phyloP scores from a whole-genome alignment of 1,140 invertebrate species.

The Penaeus vannamei region DNA sequence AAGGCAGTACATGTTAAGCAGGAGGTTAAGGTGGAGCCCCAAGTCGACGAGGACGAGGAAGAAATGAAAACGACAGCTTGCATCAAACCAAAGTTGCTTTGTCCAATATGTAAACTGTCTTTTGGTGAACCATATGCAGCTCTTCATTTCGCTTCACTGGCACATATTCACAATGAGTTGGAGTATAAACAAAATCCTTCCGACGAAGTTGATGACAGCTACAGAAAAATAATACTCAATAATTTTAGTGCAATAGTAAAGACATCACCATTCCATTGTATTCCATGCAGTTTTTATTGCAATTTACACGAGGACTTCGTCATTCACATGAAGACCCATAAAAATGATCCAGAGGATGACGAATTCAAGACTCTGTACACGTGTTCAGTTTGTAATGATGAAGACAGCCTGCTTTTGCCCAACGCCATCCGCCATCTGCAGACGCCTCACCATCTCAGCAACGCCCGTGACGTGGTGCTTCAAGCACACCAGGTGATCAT shows the following conservation, averaged over 20 bases:
- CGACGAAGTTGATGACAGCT: slow-evolving; percentile 44
- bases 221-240: slow-evolving; percentile 43
- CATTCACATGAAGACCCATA: slow-evolving; percentile 47
- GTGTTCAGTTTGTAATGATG: slow-evolving; percentile 51
- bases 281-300: slow-evolving; percentile 56
- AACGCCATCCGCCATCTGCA: slow-evolving; percentile 44
- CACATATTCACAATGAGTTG: slow-evolving; percentile 60
- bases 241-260: slow-evolving; percentile 52
- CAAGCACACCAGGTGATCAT: slow-evolving; percentile 43
- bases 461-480: slow-evolving; percentile 40
- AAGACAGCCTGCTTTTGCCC: slow-evolving; percentile 24
- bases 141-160: slow-evolving; percentile 55
- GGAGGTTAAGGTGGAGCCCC: slow-evolving; percentile 13
- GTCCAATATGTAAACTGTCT: slow-evolving; percentile 57
- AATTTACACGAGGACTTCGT: slow-evolving; percentile 57
- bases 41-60: slow-evolving; percentile 50
- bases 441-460: slow-evolving; percentile 53
- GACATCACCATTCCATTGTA: slow-evolving; percentile 44
- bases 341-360: slow-evolving; percentile 36
- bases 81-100: slow-evolving; percentile 48
- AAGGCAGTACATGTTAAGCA: neutral
- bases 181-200: slow-evolving; percentile 45
- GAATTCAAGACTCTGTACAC: slow-evolving; percentile 45
- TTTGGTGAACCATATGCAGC: slow-evolving; percentile 52
- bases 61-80: slow-evolving; percentile 27